phyloP scores from a whole-genome alignment of 2,113 vertebrate species.

The Taxidea taxus region DNA sequence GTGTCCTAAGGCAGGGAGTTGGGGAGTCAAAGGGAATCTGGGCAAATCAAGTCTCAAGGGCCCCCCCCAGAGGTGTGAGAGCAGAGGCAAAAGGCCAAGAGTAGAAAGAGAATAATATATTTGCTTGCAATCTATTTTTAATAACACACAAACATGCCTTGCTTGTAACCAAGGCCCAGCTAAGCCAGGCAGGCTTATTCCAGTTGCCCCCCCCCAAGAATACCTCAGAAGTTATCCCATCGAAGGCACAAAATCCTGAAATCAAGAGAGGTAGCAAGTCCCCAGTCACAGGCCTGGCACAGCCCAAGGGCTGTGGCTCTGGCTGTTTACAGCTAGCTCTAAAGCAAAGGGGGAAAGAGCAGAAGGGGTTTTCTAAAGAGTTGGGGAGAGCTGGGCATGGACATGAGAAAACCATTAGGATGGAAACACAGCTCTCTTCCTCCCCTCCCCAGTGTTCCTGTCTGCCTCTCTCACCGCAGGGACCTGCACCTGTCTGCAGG shows the following conservation, averaged over 20 bases:
- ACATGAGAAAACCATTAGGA: background rate
- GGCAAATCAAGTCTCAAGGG: background rate
- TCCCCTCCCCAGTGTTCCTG: background rate
- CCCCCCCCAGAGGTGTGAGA: background rate
- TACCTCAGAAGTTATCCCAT: background rate
- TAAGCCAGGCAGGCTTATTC: background rate
- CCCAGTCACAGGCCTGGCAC: rapidly evolving
- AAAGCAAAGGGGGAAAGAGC: background rate
- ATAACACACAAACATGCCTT: background rate
- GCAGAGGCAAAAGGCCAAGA: background rate
- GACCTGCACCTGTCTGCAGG: too few species aligned
- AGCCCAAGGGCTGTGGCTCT: background rate
- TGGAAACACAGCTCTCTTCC: background rate
- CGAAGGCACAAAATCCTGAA: slow-evolving; percentile 13
- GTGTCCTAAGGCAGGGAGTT: too few species aligned
- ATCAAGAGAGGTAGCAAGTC: background rate
- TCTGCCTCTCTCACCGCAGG: too few species aligned
- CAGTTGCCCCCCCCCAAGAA: slow-evolving; percentile 29
- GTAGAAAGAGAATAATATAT: background rate
- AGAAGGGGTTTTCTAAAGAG: background rate
- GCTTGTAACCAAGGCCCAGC: background rate
- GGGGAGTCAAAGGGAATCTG: background rate
- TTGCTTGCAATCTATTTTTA: slow-evolving; percentile 78
- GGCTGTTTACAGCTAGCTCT: background rate
- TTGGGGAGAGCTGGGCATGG: background rate